phyloP scores from a whole-genome alignment of 92 coral and sea anemone species.

The Actinernus sp. region DNA sequence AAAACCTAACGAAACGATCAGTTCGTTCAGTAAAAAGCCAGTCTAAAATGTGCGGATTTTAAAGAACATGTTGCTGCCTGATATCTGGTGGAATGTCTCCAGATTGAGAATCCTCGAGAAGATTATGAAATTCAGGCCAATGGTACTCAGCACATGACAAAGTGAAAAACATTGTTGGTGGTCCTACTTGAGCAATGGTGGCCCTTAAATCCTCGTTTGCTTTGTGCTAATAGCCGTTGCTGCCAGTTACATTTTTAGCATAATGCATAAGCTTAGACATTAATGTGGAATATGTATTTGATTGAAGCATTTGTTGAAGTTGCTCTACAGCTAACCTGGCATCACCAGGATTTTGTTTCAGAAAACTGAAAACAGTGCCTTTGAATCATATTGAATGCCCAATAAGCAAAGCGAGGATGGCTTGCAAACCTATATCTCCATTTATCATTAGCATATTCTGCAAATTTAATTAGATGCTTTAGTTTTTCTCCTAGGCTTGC shows the following conservation, averaged over 20 bases:
- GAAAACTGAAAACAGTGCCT: conserved; percentile 63
- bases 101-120: too few relatives aligned
- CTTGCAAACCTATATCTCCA: conserved; percentile 75
- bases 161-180: conserved; percentile 30
- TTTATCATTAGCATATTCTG: conserved; percentile 48
- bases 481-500: conserved; percentile 62
- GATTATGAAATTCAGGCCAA: too few relatives aligned
- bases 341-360: conserved; percentile 73
- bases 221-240: conserved; percentile 61
- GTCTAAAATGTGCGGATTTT: too few relatives aligned
- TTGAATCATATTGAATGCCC: too few relatives aligned
- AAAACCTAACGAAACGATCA: conserved; percentile 54
- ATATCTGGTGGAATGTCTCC: too few relatives aligned
- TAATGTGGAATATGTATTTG: too few relatives aligned
- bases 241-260: conserved; percentile 70
- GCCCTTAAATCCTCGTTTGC: conserved; percentile 67
- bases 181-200: conserved; percentile 57
- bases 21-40: too few relatives aligned
- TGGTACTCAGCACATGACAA: conserved; percentile 24
- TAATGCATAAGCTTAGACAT: too few relatives aligned
- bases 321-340: too few relatives aligned
- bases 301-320: too few relatives aligned
- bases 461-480: conserved; percentile 64
- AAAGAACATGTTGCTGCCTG: too few relatives aligned
- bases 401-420: conserved; percentile 71